These are phyloP conservation scores for Bombus superbus DNA, from an alignment of 1,140 invertebrate genomes.

Conservation along the genomic window DNA sequence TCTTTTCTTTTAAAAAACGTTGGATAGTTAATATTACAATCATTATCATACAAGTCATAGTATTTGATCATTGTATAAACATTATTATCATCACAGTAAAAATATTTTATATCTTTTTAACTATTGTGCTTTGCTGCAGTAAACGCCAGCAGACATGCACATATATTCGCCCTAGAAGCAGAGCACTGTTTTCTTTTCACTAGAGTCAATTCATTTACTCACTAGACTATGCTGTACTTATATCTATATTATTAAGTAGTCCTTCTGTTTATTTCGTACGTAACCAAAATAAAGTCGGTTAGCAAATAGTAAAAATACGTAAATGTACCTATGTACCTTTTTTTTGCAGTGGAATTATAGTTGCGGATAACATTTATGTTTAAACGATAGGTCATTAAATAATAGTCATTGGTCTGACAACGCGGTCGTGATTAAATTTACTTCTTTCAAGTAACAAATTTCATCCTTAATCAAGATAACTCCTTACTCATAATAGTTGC, in stretches of 20 bases:
- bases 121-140: constrained; percentile 69
- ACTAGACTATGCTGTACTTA: constrained; percentile 57
- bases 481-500: constrained; percentile 48
- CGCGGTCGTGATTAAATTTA: constrained; percentile 72
- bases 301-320: constrained; percentile 76
- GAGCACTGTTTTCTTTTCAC: constrained; percentile 59
- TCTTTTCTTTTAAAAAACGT: constrained; percentile 70
- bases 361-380: constrained; percentile 67
- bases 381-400: constrained; percentile 75
- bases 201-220: constrained; percentile 68
- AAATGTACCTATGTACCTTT: constrained; percentile 65
- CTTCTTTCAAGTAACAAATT: constrained; percentile 57
- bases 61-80: constrained; percentile 82
- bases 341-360: constrained; percentile 69
- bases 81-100: constrained; percentile 84
- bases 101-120: constrained; percentile 80
- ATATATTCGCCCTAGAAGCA: constrained; percentile 53
- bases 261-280: constrained; percentile 73
- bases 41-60: constrained; percentile 77
- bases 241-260: constrained; percentile 73
- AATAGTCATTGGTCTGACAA: constrained; percentile 81
- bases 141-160: constrained; percentile 57
- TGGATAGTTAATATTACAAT: constrained; percentile 71
- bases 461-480: constrained; percentile 54
- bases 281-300: constrained; percentile 75